Conservation (phyloP, 2,797 vertebrate species). For the Tokudaia tokunoshimensis region DNA sequence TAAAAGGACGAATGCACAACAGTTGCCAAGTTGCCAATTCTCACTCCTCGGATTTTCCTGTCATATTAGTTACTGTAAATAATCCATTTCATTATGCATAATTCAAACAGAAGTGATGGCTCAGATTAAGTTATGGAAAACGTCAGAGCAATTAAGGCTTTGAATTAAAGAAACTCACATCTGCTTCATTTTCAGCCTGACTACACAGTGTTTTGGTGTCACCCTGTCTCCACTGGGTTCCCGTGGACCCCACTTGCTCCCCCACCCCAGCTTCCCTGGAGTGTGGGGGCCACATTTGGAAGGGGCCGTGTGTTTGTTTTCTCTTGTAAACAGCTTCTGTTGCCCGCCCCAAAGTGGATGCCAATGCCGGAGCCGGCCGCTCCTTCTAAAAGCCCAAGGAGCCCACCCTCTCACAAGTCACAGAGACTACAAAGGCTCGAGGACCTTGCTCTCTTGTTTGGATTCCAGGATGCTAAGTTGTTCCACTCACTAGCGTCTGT, state of each 20-base stretch:
- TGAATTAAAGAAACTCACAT: constrained; percentile 73
- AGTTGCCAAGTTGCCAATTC: constrained; percentile 76
- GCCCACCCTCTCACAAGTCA: neutral
- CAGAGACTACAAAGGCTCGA: neutral
- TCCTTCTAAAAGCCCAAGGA: neutral
- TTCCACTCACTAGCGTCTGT: neutral
- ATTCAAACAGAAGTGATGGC: constrained; percentile 74
- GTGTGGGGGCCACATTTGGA: neutral
- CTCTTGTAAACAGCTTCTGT: constrained; percentile 45
- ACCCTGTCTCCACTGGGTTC: neutral
- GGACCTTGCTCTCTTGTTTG: neutral
- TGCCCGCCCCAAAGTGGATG: neutral
- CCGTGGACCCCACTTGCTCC: neutral
- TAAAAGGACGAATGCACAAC: neutral
- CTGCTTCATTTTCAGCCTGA: constrained; percentile 68
- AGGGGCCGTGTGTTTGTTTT: neutral
- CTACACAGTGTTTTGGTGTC: constrained; percentile 32
- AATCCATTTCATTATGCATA: constrained; percentile 73
- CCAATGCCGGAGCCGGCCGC: neutral
- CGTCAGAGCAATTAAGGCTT: constrained; percentile 76
- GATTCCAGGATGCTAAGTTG: neutral
- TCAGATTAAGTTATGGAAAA: constrained; percentile 80
- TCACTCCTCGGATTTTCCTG: constrained; percentile 71
- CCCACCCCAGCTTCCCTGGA: neutral
- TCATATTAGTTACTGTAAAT: constrained; percentile 75